Evolutionary conservation across 2,797 vertebrate genomes (phyloP), one percentile per base, ranked within the genome.

Genomic region (Craterocephalus amniculus): DNA sequence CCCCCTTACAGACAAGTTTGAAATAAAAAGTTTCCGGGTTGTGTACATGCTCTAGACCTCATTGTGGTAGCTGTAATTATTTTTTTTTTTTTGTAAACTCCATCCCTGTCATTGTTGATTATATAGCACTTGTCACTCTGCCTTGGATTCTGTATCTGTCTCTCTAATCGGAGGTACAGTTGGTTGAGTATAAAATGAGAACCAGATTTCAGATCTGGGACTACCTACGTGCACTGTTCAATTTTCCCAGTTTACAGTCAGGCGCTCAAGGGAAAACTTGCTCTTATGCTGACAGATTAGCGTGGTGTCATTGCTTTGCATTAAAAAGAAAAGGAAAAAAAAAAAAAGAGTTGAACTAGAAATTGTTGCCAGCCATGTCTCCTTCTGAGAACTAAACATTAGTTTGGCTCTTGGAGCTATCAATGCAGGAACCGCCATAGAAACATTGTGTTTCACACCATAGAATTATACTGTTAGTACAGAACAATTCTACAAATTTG

Each of bases 171-270:
- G 95, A 96, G 95, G 92, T 98, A 96, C 96, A 96, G 96, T 86
- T 90, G 96, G 97, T 96, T 96, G 97, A 99, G 97, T 98, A 97
- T 98, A 98, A 98, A 98, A 96, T 92, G 91, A 96, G 93, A 91
- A 83, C 91, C 94, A 90, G 95, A 95, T 89, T 96, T 94, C 95
- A 94, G 94, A 95, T 95, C 96, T 94, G 95, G 96, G 93, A 96
- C 95, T 95, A 96, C 96, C 85, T 96, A 95, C 95, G 93, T 98
- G 97, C 97, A 98, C 97, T 98, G 97, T 97, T 97, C 95, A 95
- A 95, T 97, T 97, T 97, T 97, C 96, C 97, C 96, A 96, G 97
- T 98, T 99, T 98, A 98, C 96, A 98, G 95, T 94, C 92, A 93
- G 95, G 95, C 95, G 84, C 94, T 96, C 94, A 95, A 97, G 96